Conservation (phyloP, 2,797 vertebrate genomes). For the Amazona finschi region DNA sequence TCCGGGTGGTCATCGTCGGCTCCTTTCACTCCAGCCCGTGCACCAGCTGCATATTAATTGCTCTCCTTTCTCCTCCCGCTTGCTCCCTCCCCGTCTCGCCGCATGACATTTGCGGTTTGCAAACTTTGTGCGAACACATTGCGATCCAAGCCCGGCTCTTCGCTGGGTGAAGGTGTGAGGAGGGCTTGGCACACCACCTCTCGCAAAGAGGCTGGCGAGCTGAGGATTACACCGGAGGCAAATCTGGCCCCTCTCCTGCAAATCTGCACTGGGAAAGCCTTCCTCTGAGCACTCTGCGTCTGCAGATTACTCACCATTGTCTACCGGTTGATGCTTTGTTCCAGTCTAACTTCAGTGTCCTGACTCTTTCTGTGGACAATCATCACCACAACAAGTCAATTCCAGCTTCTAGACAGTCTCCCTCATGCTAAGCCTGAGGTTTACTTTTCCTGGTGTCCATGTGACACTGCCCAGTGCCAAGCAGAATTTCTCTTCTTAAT, state of each 20-base stretch:
- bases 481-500: background rate
- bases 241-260: background rate
- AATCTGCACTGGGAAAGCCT: background rate
- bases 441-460: background rate
- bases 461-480: background rate
- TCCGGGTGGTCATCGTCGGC: background rate
- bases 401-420: background rate
- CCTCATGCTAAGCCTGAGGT: background rate
- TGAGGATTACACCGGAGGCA: background rate
- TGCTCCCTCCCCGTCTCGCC: background rate
- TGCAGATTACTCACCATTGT: background rate
- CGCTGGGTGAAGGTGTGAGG: background rate
- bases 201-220: background rate
- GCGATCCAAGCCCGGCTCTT: background rate
- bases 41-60: constrained; percentile 47
- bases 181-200: background rate
- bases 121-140: background rate
- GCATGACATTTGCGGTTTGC: background rate
- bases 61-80: background rate
- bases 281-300: background rate
- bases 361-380: background rate
- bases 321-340: background rate
- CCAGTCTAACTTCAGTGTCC: background rate
- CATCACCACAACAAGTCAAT: background rate
- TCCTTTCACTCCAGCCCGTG: constrained; percentile 4